phyloP scores from a whole-genome alignment of 2,797 vertebrate genomes.

The Lacerta viridis region DNA sequence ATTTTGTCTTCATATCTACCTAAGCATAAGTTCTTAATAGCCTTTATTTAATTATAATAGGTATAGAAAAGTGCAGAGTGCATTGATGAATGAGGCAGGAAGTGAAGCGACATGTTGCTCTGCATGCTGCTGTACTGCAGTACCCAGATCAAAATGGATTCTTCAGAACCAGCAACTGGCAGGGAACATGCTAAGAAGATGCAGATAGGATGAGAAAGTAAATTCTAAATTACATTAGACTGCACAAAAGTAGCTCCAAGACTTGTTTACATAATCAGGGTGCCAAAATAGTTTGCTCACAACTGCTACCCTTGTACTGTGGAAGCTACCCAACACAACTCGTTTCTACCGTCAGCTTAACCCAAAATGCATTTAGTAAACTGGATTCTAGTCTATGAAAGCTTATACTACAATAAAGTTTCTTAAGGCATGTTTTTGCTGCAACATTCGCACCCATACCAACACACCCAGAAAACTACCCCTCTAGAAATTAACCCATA shows the following conservation, averaged over 20 bases:
- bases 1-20: not conserved
- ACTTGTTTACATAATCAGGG: slow-evolving; percentile 7
- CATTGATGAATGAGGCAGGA: not conserved
- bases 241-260: slow-evolving; percentile 13
- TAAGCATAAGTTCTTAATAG: not conserved
- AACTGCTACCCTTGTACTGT: not conserved
- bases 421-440: not conserved
- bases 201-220: not conserved
- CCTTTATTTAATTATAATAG: not conserved
- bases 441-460: not conserved
- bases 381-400: not conserved
- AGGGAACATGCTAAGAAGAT: not conserved
- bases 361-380: not conserved
- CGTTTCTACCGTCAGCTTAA: not conserved
- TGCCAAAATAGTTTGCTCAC: not conserved
- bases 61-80: not conserved
- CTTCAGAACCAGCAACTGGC: not conserved
- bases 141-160: not conserved
- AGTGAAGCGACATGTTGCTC: not conserved
- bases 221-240: not conserved
- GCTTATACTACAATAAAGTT: not conserved
- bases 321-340: not conserved
- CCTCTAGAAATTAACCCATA: not conserved
- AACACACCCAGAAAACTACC: not conserved
- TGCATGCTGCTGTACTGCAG: not conserved